phyloP scores from a whole-genome alignment of 1,140 invertebrate species.

The Physella acuta region DNA sequence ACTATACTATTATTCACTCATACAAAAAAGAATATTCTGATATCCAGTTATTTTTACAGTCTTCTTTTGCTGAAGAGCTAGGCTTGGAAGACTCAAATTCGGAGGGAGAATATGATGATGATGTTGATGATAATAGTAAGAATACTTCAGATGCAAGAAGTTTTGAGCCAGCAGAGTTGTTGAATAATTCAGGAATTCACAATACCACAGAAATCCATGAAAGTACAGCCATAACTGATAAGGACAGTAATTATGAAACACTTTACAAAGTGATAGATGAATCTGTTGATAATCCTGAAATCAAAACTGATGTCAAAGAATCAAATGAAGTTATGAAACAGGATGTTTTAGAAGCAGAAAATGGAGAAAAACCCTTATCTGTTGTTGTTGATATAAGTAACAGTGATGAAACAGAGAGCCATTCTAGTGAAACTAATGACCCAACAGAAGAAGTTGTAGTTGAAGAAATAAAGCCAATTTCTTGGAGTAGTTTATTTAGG shows the following conservation, averaged over 20 bases:
- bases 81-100: constrained; percentile 13
- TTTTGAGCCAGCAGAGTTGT: background rate
- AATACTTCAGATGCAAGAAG: constrained; percentile 10
- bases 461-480: constrained; percentile 7
- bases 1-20: constrained; percentile 57
- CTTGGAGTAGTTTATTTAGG: constrained; percentile 8
- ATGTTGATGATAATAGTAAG: background rate
- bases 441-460: background rate
- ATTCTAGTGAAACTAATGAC: background rate
- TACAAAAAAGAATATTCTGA: constrained; percentile 51
- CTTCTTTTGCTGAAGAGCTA: constrained; percentile 16
- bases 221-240: background rate
- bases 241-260: background rate
- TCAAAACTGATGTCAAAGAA: background rate
- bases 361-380: background rate
- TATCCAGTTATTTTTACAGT: constrained; percentile 26
- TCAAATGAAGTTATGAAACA: constrained; percentile 6
- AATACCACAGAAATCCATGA: background rate
- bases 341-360: constrained; percentile 16
- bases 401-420: background rate
- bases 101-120: background rate
- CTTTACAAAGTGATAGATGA: background rate
- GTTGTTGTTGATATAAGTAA: background rate
- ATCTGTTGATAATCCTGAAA: too few relatives aligned
- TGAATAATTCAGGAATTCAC: background rate